A percentile compares a stretch with the other conserved stretches of the same genome.
Evolutionary conservation across 2,113 vertebrate species (phyloP).

Genomic region (Hemicordylus capensis): DNA sequence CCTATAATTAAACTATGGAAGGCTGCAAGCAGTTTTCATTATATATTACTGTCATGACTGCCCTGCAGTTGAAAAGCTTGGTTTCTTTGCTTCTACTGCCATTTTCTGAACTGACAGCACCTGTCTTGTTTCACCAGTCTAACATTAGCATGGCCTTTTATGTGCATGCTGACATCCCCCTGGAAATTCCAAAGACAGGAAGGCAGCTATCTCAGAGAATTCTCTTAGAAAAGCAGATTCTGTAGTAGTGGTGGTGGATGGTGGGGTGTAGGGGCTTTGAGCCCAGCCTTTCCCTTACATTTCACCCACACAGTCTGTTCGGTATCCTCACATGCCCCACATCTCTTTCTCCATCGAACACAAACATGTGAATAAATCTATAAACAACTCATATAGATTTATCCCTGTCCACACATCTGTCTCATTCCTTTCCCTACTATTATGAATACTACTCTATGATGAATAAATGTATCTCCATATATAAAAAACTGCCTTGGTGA

Average conservation of each 20-base stretch:
- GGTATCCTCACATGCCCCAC: background rate
- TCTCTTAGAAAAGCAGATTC: background rate
- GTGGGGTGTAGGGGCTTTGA: background rate
- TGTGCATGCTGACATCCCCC: background rate
- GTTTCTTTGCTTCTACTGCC: background rate
- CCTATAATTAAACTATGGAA: constrained; percentile 12
- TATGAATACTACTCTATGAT: too few species aligned
- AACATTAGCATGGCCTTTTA: background rate
- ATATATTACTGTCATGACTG: background rate
- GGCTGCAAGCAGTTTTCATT: constrained; percentile 10
- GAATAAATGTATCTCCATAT: too few species aligned
- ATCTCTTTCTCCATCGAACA: too few species aligned
- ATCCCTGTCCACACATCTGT: too few species aligned
- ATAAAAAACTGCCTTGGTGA: background rate
- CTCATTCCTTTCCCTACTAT: background rate
- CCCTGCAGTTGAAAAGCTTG: background rate
- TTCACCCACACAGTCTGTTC: background rate
- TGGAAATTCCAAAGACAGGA: background rate
- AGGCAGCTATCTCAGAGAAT: fast-evolving
- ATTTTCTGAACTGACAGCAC: constrained; percentile 1
- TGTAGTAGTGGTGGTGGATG: background rate
- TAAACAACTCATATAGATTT: background rate
- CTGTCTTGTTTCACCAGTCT: constrained; percentile 25
- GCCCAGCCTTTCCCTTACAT: background rate
- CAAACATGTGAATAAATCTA: background rate